Base-by-base conservation (phyloP, 2,113 vertebrate species). In the Prolemur simus region DNA sequence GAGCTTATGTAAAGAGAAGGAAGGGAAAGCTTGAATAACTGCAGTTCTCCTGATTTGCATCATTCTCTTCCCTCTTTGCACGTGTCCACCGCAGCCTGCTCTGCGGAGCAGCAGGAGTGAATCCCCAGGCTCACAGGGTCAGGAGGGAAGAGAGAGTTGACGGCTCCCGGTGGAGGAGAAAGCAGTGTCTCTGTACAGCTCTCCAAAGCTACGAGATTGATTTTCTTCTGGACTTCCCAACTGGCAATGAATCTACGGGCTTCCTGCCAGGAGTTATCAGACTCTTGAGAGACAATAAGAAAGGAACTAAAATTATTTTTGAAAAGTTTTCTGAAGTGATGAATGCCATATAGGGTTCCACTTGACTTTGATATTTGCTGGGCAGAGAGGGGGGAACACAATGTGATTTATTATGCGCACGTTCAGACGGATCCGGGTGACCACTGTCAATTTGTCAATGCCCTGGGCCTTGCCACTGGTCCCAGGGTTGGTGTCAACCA, bases 221-320 rank as follows among this genome's bases (percentile, higher is more conserved):
- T 89, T 95, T 95, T 89, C 63, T 80, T 10, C 23, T 86, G 32
- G 54, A 66, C 45, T 95, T 39, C 25, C 82, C 63, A 80, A 42
- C 23, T 69, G 58, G 69, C 68, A 89, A 37, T 74, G 60, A 52
- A 89, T 32, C 86, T 80, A 54, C 6, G 68, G 49, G 37, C 18
- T 27, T 96, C 69, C 64, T 94, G 85, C 77, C 68, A 89, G 71
- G 34, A 97, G 83, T 60, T 68, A 32, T 37, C 23, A 58, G 63
- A 56, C 74, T 78, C 86, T 54, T 17, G 47, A 69, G 60, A 94
- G 60, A 73, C 3, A 93, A 63, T 45, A 69, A 73, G 23, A 95
- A 90, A 91, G 77, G 29, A 80, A 76, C 27, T 64, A 23, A 95
- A 92, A 81, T 2, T 81, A 45, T 90, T 93, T 95, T 37, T 76